Base-by-base conservation (phyloP, 2,113 vertebrate species). In the Cromileptes altivelis region DNA sequence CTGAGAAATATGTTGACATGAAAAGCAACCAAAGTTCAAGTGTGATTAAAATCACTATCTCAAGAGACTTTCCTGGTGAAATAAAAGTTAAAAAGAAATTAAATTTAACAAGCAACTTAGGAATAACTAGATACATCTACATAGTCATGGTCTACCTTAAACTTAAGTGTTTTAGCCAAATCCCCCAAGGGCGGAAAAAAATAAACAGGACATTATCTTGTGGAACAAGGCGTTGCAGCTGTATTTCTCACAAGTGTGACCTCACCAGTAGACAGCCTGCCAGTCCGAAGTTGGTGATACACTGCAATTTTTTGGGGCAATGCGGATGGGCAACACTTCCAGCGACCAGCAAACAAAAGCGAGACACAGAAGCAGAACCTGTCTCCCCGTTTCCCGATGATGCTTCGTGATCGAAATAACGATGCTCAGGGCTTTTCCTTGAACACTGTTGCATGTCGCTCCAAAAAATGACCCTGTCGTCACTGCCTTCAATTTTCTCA, bases 401-500 rank as follows among this genome's bases (percentile, higher is more conserved):
- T 55, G 60, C 67, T 85, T 80, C 78, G 50, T 40, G 60, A 52
- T 49, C 63, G 33, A 65, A 70, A 55, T 37, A 55, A 78, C 57
- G 58, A 74, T 12, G 77, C 89, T 86, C 85, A 73, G 81, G 81
- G 78, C 42, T 58, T 68, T 45, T 75, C 78, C 62, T 83, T 7
- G 40, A 80, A 71, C 63, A 69, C 70, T 62, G 53, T 76, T 70
- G 73, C 77, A 81, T 82, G 75, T 78, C 37, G 49, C 77, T 64
- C 65, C 67, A 23, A 27, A 30, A 45, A 70, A 49, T 25, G 0
- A 53, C 68, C 84, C 40, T 8, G 50, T 75, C 30, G 2, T 87
- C 71, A 75, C 80, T 85, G 86, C 86, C 84, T 91, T 91, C 40
- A 40, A 45, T 65, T 74, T 37, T 58, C 19, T 62, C 23, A 70